A percentile compares a stretch with the other conserved stretches of the same genome.
Evolutionary conservation across 1,140 invertebrate species (phyloP).

Genomic region (Apis laboriosa): DNA sequence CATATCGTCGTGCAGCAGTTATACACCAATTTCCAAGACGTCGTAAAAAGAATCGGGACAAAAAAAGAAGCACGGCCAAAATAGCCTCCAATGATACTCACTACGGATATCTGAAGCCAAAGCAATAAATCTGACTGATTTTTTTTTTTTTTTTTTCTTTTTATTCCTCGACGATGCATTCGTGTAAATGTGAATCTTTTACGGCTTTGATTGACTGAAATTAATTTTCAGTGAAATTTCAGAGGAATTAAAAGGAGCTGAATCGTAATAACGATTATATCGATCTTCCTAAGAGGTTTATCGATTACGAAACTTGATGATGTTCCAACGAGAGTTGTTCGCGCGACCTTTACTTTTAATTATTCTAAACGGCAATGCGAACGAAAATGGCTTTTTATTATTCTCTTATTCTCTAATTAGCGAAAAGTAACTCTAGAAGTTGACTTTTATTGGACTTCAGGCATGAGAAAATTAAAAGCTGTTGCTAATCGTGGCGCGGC

Average conservation of each 20-base stretch:
- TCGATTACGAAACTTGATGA: background rate
- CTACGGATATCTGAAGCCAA: background rate
- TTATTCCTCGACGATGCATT: background rate
- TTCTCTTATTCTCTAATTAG: no score
- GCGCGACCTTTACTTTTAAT: conserved; percentile 9
- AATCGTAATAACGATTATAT: background rate
- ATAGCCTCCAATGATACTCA: background rate
- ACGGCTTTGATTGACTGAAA: background rate
- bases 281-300: background rate
- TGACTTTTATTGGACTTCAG: background rate
- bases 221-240: background rate
- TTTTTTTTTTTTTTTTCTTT: no score
- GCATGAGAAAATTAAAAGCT: conserved; percentile 6
- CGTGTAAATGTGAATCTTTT: background rate
- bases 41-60: background rate
- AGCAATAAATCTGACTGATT: background rate
- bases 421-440: background rate
- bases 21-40: background rate
- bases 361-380: conserved; percentile 7
- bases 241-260: no score
- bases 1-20: background rate
- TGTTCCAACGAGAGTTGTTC: conserved; percentile 1
- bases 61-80: background rate
- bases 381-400: background rate
- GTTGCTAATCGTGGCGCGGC: background rate